Percentiles rank a stretch among this genome's conserved stretches.
Conservation (phyloP, 2,888 invertebrate genomes). For the Campaea margaritaria region DNA sequence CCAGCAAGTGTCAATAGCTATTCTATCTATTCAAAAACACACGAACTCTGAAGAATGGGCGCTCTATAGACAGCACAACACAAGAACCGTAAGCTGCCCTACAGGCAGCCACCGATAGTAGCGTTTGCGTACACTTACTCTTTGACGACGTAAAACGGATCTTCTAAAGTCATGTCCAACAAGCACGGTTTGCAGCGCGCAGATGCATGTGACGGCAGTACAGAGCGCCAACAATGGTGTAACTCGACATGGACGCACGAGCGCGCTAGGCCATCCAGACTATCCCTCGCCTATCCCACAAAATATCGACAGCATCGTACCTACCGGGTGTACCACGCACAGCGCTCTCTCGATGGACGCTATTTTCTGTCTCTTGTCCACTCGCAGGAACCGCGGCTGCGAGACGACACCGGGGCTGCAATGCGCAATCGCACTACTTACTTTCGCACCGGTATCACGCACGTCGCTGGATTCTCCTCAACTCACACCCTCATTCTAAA, state of each 20-base stretch:
- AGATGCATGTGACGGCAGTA: conserved; percentile 66
- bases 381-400: conserved; percentile 61
- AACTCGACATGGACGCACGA: conserved; percentile 51
- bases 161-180: conserved; percentile 98
- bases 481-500: background rate
- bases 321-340: conserved; percentile 58
- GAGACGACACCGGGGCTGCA: conserved; percentile 52
- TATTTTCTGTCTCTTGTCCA: conserved; percentile 74
- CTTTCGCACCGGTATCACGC: background rate
- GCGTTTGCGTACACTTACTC: conserved; percentile 89
- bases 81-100: background rate
- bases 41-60: background rate
- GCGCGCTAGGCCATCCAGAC: conserved; percentile 56
- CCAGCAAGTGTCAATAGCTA: no score
- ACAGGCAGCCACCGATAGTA: background rate
- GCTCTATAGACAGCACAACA: background rate
- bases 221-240: conserved; percentile 39
- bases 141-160: conserved; percentile 99
- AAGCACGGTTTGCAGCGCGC: conserved; percentile 61
- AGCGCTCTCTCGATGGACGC: conserved; percentile 62
- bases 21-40: no score
- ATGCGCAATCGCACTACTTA: conserved; percentile 68
- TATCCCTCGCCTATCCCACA: conserved; percentile 75
- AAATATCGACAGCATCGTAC: conserved; percentile 76
- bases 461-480: conserved; percentile 11